Percentiles rank a stretch among this genome's conserved stretches.
These are phyloP conservation scores for Sanderia malayensis DNA, from an alignment of 30 jellyfish, hydroid and myxozoan species.

Conservation along the genomic window DNA sequence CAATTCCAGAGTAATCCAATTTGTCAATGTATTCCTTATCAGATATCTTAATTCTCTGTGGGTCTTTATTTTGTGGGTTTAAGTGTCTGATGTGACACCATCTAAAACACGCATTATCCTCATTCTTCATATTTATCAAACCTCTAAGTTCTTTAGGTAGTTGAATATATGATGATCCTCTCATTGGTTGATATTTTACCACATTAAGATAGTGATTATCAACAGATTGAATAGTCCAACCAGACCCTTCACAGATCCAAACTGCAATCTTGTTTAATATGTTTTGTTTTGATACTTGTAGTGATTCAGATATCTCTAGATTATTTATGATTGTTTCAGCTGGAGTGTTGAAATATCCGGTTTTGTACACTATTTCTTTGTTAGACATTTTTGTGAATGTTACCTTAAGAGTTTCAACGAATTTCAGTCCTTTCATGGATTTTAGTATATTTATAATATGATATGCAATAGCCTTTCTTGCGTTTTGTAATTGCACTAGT, in stretches of 20 bases:
- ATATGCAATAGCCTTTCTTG: conserved; percentile 14
- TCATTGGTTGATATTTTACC: conserved; percentile 27
- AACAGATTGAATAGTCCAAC: conserved; percentile 32
- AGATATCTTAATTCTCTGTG: conserved; percentile 33
- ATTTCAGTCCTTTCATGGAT: neutral
- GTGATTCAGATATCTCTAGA: conserved; percentile 6
- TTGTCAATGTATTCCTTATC: conserved; percentile 30
- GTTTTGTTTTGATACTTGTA: conserved; percentile 10
- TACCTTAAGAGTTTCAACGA: conserved; percentile 16
- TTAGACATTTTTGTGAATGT: conserved; percentile 4
- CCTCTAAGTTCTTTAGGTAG: conserved; percentile 45
- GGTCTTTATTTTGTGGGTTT: conserved; percentile 36
- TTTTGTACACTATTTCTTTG: conserved; percentile 1
- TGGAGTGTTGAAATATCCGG: conserved; percentile 26
- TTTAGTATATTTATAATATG: conserved; percentile 6
- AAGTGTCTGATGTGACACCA: conserved; percentile 24
- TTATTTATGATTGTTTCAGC: conserved; percentile 16
- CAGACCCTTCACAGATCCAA: conserved; percentile 37
- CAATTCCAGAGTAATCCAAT: conserved; percentile 50
- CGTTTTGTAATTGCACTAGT: conserved; percentile 15
- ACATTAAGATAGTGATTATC: conserved; percentile 5
- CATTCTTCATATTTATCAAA: conserved; percentile 12
- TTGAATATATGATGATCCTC: conserved; percentile 38
- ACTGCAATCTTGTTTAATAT: conserved; percentile 7
- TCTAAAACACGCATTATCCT: conserved; percentile 19